Base-by-base conservation (phyloP, 2,888 invertebrate species). In the Athetis lepigone region DNA sequence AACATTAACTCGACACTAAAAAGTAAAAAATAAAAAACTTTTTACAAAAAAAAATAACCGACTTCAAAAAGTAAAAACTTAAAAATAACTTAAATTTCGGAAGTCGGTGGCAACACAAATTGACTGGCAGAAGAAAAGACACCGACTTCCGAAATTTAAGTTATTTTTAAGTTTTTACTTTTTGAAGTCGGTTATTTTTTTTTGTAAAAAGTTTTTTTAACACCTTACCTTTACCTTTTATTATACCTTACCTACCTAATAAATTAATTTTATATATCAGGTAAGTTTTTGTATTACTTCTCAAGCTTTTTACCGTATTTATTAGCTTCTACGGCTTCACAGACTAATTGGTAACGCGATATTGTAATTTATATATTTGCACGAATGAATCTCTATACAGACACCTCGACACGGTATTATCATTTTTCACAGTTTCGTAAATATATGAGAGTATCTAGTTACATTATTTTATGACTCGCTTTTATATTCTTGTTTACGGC, bases 401-500 rank as follows among this genome's bases (percentile, higher is more conserved):
- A n/a, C 49, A 47, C 16, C 4, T 2, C 36, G 37, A 55, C 58
- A 49, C 50, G 13, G 55, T 52, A 54, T 61, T 70, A 70, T 66
- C 45, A 70, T 70, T 70, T 69, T 65, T 70, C 58, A 73, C 58
- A 46, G 51, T 66, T 64, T 64, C 39, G 45, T 13, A 66, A 70
- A 75, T 62, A 49, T 75, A 77, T 70, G 62, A 55, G 62, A 69
- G 65, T 62, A 73, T 75, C 56, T 62, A 45, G 57, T 70, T 56
- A 64, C 67, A 78, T 75, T 72, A 77, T 80, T 84, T 77, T 77
- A 80, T 55, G 75, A 69, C 61, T 54, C 56, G 47, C 70, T 77
- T 81, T 78, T 78, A 79, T 77, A 77, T 81, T 77, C 74, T 69
- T 73, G 77, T 81, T 82, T 79, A 83, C 75, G 57, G 58, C 61